Conservation (phyloP, 1,140 invertebrate species). For the Drosophila repletoides region DNA sequence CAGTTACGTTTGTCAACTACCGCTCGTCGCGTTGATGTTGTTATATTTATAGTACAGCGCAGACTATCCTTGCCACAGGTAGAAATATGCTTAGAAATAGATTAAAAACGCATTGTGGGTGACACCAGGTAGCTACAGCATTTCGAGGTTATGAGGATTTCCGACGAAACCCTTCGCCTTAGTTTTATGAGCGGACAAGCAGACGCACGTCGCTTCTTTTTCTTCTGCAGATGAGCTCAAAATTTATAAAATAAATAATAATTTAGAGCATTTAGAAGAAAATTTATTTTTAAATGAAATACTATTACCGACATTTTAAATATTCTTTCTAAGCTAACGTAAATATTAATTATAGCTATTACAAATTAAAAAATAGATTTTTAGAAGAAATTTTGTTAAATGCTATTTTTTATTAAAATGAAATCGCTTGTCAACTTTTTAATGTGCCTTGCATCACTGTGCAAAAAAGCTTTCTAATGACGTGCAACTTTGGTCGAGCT, state of each 20-base stretch:
- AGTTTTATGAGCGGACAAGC: constrained; percentile 33
- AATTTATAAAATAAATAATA: no score
- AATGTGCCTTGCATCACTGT: constrained; percentile 1
- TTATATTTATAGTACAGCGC: constrained; percentile 27
- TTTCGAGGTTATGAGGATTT: no score
- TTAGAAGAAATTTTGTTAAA: no score
- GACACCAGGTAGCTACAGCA: constrained; percentile 36
- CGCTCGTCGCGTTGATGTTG: not conserved
- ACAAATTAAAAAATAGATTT: no score
- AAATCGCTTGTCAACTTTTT: not conserved
- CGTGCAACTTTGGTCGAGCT: constrained; percentile 11
- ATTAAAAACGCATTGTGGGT: constrained; percentile 66
- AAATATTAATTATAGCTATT: no score
- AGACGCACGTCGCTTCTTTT: constrained; percentile 24
- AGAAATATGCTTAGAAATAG: constrained; percentile 21
- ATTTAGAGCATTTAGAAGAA: no score
- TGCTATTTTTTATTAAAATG: not conserved
- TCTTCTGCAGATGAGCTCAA: no score
- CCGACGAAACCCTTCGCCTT: not conserved
- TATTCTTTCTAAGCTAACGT: no score
- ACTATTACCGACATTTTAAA: no score
- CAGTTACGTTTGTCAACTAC: constrained; percentile 47
- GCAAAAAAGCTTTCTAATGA: constrained; percentile 38
- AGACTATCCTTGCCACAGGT: not conserved
- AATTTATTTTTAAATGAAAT: no score